Evolutionary conservation across 2,113 vertebrate genomes (phyloP).

Genomic region (Phylloscopus trochilus): DNA sequence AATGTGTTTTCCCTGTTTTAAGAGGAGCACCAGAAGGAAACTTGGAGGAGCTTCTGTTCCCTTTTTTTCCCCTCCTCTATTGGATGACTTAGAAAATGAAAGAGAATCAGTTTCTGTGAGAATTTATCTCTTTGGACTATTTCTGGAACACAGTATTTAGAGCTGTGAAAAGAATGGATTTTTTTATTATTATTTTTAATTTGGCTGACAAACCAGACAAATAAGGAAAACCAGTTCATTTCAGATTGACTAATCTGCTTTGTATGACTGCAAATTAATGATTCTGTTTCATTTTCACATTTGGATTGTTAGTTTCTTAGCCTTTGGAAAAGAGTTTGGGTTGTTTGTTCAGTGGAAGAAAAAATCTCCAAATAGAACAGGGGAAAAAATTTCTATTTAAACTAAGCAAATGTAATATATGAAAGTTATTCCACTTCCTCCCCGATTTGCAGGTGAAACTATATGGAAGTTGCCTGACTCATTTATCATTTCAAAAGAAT

Average conservation of each 20-base stretch:
- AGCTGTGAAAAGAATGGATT: background rate
- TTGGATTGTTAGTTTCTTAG: background rate
- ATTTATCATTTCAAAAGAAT: background rate
- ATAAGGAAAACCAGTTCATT: background rate
- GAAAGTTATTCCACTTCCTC: background rate
- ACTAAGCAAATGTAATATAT: background rate
- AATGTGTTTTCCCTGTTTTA: slow-evolving; percentile 56
- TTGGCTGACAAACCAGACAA: background rate
- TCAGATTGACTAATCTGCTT: background rate
- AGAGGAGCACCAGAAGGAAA: slow-evolving; percentile 49
- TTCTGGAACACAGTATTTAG: slow-evolving; percentile 34
- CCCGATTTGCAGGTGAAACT: background rate
- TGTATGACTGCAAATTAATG: background rate
- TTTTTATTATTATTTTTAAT: background rate
- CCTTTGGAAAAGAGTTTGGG: background rate
- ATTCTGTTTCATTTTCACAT: slow-evolving; percentile 4
- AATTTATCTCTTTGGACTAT: slow-evolving; percentile 10
- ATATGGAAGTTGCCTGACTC: background rate
- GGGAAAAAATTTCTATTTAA: background rate
- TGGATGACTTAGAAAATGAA: slow-evolving; percentile 24
- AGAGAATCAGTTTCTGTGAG: slow-evolving; percentile 27
- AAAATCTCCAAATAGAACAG: background rate
- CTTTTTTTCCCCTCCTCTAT: background rate
- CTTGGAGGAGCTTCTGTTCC: slow-evolving; percentile 57
- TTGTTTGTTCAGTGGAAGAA: background rate